These are phyloP conservation scores for Anarrhichthys ocellatus DNA, from an alignment of 2,113 vertebrate genomes.

Conservation along the genomic window DNA sequence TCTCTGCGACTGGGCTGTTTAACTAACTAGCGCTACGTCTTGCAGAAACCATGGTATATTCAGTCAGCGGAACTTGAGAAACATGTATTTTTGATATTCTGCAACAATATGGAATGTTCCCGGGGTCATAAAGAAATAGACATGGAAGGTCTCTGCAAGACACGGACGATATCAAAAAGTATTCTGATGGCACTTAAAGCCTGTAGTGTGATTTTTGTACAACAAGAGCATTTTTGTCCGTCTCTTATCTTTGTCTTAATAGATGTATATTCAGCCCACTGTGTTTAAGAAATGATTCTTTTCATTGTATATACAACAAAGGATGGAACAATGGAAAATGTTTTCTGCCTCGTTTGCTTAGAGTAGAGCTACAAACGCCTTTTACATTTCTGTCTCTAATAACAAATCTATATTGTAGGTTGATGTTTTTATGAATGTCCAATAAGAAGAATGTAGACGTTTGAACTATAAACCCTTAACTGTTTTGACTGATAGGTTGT, in stretches of 20 bases:
- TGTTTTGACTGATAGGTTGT: slow-evolving; percentile 56
- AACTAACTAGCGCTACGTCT: slow-evolving; percentile 22
- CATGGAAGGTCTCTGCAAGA: slow-evolving; percentile 38
- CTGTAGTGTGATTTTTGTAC: slow-evolving; percentile 47
- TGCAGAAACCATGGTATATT: slow-evolving; percentile 29
- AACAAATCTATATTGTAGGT: slow-evolving; percentile 52
- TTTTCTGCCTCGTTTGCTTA: slow-evolving; percentile 38
- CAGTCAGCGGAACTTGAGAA: slow-evolving; percentile 10
- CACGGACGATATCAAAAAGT: neutral
- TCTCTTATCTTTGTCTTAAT: slow-evolving; percentile 30
- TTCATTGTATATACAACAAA: slow-evolving; percentile 37
- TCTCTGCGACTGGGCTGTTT: no score
- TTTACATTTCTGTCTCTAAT: slow-evolving; percentile 51
- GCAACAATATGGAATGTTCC: neutral
- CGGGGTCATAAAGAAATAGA: neutral
- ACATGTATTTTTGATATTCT: slow-evolving; percentile 65
- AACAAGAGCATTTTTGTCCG: slow-evolving; percentile 36
- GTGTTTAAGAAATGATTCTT: slow-evolving; percentile 16
- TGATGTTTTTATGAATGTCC: slow-evolving; percentile 54
- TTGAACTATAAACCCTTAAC: slow-evolving; percentile 36
- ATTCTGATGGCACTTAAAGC: slow-evolving; percentile 18
- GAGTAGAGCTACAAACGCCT: slow-evolving; percentile 27
- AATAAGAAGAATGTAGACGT: slow-evolving; percentile 54
- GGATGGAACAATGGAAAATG: neutral
- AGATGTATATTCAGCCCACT: neutral